These are phyloP conservation scores for Meteorus cinctellus DNA, from an alignment of 2,888 invertebrate species.

Conservation along the genomic window DNA sequence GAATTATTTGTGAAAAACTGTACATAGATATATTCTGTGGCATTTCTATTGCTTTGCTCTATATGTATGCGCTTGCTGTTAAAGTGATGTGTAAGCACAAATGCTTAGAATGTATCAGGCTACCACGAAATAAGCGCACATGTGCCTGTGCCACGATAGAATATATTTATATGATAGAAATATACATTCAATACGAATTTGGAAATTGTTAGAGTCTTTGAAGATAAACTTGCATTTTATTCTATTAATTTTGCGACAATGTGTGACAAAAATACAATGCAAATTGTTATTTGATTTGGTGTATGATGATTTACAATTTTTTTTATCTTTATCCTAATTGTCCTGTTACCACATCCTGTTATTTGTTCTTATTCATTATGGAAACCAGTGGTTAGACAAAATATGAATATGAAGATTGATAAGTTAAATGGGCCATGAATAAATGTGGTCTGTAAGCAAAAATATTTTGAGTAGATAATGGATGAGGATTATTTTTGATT, in stretches of 20 bases:
- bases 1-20: conserved; percentile 17
- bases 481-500: too few relatives aligned
- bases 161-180: background rate
- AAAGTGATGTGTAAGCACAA: conserved; percentile 52
- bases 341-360: background rate
- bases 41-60: background rate
- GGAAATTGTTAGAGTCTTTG: background rate
- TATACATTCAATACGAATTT: background rate
- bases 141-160: background rate
- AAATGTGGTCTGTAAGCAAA: too few relatives aligned
- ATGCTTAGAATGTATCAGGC: conserved; percentile 47
- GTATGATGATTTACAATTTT: background rate
- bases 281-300: background rate
- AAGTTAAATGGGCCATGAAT: too few relatives aligned
- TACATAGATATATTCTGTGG: conserved; percentile 26
- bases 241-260: background rate
- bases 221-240: too few relatives aligned
- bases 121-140: conserved; percentile 30
- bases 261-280: background rate
- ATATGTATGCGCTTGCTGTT: background rate
- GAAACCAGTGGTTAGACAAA: background rate
- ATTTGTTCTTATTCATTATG: background rate
- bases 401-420: too few relatives aligned
- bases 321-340: background rate
- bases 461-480: too few relatives aligned